These are phyloP conservation scores for Notodonta dromedarius DNA, from an alignment of 2,888 invertebrate genomes.

Conservation along the genomic window DNA sequence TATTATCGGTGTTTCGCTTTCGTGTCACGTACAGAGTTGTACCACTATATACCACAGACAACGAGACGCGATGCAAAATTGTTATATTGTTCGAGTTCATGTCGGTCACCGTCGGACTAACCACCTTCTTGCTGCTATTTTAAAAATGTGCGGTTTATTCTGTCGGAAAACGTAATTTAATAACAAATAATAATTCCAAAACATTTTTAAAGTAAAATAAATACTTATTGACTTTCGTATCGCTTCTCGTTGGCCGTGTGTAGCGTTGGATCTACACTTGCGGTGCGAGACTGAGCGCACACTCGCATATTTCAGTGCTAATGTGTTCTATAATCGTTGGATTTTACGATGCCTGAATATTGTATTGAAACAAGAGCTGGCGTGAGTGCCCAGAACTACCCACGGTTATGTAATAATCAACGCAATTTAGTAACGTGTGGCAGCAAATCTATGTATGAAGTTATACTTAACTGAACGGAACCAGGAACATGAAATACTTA, in stretches of 20 bases:
- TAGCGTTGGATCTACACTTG: slow-evolving; percentile 26
- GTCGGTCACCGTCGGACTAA: no score
- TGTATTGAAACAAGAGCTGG: slow-evolving; percentile 12
- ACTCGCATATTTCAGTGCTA: slow-evolving; percentile 20
- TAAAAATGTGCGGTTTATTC: no score
- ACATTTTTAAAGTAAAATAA: no score
- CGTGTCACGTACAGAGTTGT: slow-evolving; percentile 40
- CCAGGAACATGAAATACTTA: background rate
- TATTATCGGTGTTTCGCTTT: slow-evolving; percentile 31
- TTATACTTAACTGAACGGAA: background rate
- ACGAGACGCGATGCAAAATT: no score
- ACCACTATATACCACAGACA: slow-evolving; percentile 11
- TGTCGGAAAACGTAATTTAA: no score
- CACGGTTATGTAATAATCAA: background rate
- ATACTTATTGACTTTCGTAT: no score
- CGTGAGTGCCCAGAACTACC: background rate
- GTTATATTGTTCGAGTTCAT: no score
- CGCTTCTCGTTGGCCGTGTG: no score
- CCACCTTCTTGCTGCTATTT: no score
- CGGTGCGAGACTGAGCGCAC: slow-evolving; percentile 16
- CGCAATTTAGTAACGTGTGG: background rate
- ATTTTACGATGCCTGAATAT: slow-evolving; percentile 28
- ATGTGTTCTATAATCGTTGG: slow-evolving; percentile 20
- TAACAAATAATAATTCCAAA: no score
- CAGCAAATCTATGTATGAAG: background rate